Base-by-base conservation (phyloP, 2,113 vertebrate species). In the Hystrix brachyura region DNA sequence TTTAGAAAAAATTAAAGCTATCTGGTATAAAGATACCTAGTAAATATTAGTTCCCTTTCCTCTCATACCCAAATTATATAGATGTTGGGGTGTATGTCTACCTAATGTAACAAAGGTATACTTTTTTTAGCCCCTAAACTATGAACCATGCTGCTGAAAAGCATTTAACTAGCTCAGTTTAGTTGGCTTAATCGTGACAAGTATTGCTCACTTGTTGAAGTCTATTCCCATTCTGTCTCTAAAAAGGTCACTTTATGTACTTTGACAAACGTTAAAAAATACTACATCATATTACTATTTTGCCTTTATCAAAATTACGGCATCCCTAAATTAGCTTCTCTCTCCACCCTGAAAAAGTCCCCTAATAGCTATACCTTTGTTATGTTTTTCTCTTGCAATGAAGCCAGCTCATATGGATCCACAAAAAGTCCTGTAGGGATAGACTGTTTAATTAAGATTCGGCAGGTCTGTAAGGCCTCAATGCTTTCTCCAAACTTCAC, bases 381-480 rank as follows among this genome's bases (percentile, higher is more conserved):
- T 59, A 98, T 27, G 0, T 98, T 99, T 76, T 98, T 98, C 74
- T 99, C 98, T 92, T 83, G 98, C 93, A 99, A 97, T 0, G 98
- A 98, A n/a, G 98, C 98, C 93, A 99, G 97, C 97, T 99, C 99
- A 38, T 99, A 99, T 4, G 99, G 99, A 98, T 99, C 99, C 97
- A 99, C 98, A 5, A 99, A 99, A 96, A 99, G 93, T 85, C 99
- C 99, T 13, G 97, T 53, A 0, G 99, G 99, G 81, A 99, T 98
- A 25, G 0, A 97, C 60, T 98, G 95, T 82, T 98, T 97, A 53
- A 99, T 98, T 97, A 99, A 97, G 91, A 99, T 92, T n/a, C 96
- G 69, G 69, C 99, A 98, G 43, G 93, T 96, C 79, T 81, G 96
- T 71, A 98, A 96, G 21, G 95, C 86, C 83, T 98, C 93, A 32